phyloP scores from a whole-genome alignment of 2,113 vertebrate genomes.

The Daboia siamensis region DNA sequence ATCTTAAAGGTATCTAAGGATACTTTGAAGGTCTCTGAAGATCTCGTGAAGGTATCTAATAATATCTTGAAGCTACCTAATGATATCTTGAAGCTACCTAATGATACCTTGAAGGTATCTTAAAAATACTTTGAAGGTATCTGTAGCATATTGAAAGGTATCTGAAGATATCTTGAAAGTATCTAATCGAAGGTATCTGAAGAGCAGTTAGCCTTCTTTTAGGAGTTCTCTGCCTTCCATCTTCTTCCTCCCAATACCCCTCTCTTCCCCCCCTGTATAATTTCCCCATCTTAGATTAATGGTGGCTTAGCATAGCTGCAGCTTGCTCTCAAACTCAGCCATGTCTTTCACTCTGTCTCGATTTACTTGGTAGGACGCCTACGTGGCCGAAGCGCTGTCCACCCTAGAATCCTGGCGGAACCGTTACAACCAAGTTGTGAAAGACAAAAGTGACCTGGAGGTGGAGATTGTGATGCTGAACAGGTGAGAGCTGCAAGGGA shows the following conservation, averaged over 20 bases:
- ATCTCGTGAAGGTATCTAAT: background rate
- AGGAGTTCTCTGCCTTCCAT: background rate
- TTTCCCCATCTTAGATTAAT: background rate
- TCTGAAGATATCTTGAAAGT: background rate
- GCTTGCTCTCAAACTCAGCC: background rate
- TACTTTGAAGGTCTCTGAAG: too few species aligned
- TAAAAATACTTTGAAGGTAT: background rate
- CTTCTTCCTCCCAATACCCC: background rate
- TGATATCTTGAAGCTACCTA: background rate
- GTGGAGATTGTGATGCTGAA: constrained; percentile 78
- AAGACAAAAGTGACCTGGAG: constrained; percentile 82
- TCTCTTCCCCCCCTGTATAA: background rate
- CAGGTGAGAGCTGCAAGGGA: constrained; percentile 68
- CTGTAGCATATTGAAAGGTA: too few species aligned
- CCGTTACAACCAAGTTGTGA: constrained; percentile 74
- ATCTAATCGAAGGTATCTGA: background rate
- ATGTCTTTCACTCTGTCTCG: background rate
- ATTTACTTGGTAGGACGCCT: constrained; percentile 71
- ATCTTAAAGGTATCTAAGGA: too few species aligned
- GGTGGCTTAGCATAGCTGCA: background rate
- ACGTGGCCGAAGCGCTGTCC: constrained; percentile 72
- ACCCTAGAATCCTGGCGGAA: constrained; percentile 80
- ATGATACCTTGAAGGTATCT: too few species aligned
- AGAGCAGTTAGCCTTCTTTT: background rate
- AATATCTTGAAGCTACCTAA: background rate